Conservation (phyloP, 1,140 invertebrate genomes). For the Matsumurasca onukii region DNA sequence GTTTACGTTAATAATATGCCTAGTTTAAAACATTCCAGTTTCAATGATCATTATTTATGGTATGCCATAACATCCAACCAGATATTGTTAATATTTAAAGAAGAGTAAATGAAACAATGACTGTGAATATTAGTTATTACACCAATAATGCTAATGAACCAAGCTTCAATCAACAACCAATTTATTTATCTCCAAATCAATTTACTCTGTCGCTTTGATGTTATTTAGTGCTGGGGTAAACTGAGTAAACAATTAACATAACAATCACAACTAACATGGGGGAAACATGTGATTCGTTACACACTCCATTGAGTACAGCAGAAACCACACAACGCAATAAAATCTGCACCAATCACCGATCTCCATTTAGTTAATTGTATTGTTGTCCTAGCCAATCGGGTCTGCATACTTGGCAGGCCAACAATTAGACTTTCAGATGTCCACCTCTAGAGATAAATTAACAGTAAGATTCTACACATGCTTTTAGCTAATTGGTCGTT, state of each 20-base stretch:
- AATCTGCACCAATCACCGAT: not conserved
- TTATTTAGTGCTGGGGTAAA: not conserved
- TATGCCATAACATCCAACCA: too few species aligned
- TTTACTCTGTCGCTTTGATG: too few species aligned
- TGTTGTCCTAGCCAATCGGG: not conserved
- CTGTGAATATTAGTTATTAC: too few species aligned
- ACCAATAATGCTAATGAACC: too few species aligned
- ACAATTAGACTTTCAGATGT: constrained; percentile 24
- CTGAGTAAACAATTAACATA: constrained; percentile 22
- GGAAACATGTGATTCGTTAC: constrained; percentile 3
- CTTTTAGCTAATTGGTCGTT: constrained; percentile 24
- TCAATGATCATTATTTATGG: too few species aligned
- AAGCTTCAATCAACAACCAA: too few species aligned
- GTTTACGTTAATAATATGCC: too few species aligned
- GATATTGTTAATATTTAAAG: too few species aligned
- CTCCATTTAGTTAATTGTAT: constrained; percentile 14
- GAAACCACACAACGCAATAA: not conserved
- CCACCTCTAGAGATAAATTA: constrained; percentile 22
- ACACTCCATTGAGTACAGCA: not conserved
- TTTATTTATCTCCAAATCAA: too few species aligned
- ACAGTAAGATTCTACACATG: constrained; percentile 27
- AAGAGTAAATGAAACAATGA: too few species aligned
- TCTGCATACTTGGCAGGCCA: not conserved
- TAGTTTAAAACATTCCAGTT: too few species aligned
- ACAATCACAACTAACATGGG: constrained; percentile 8